These are phyloP conservation scores for Suricata suricatta DNA, from an alignment of 2,113 vertebrate genomes.

Conservation along the genomic window DNA sequence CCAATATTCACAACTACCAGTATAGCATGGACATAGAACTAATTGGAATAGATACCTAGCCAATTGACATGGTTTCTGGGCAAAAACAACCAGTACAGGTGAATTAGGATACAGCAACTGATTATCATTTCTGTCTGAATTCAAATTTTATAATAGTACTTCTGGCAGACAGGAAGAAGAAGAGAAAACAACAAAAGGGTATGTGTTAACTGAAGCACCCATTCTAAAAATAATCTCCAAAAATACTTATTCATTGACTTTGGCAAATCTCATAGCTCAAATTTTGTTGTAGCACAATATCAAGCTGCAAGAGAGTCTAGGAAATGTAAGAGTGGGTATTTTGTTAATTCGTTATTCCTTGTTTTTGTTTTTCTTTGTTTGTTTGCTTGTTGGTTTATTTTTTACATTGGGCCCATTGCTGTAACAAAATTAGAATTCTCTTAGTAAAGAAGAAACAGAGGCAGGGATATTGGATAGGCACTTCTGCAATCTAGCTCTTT, in stretches of 20 bases:
- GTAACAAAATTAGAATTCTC: background rate
- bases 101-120: background rate
- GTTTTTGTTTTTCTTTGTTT: background rate
- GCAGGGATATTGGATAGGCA: background rate
- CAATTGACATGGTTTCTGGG: background rate
- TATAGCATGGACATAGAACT: background rate
- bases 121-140: background rate
- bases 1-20: background rate
- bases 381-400: background rate
- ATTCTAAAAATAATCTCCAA: background rate
- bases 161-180: background rate
- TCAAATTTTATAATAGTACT: background rate
- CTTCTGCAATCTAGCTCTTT: background rate
- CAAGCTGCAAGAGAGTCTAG: background rate
- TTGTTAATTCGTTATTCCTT: background rate
- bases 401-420: background rate
- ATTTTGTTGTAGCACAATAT: background rate
- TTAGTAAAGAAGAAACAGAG: background rate
- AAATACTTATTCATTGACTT: background rate
- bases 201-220: background rate
- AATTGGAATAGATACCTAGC: background rate
- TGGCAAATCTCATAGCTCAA: background rate
- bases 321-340: background rate
- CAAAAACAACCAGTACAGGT: background rate
- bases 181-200: background rate